Conservation (phyloP, 2,888 invertebrate species). For the Nysson spinosus region DNA sequence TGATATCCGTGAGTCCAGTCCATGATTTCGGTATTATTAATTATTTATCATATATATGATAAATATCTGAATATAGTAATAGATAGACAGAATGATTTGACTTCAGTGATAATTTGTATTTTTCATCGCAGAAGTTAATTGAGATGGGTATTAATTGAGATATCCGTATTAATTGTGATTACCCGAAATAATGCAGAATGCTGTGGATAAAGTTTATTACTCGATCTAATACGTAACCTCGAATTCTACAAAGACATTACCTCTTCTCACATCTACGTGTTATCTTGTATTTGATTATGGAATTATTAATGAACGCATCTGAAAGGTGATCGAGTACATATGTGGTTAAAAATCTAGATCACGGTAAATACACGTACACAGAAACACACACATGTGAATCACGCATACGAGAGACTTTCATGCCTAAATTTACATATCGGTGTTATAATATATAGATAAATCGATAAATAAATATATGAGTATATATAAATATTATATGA, state of each 20-base stretch:
- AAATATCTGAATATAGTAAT: too few species aligned
- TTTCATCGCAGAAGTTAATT: too few species aligned
- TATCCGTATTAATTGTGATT: too few species aligned
- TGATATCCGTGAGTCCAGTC: too few species aligned
- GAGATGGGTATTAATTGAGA: too few species aligned
- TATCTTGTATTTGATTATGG: slow-evolving; percentile 46
- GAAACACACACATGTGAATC: slow-evolving; percentile 1
- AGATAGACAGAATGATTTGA: too few species aligned
- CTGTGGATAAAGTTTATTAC: too few species aligned
- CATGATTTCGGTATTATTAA: too few species aligned
- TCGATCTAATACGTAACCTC: too few species aligned
- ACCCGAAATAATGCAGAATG: too few species aligned
- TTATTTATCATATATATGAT: too few species aligned
- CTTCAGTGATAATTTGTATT: too few species aligned
- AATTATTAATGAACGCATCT: slow-evolving; percentile 29
- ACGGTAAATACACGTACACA: slow-evolving; percentile 6
- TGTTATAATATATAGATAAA: slow-evolving; percentile 48
- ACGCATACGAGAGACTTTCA: slow-evolving; percentile 31
- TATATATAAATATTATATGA: slow-evolving; percentile 28
- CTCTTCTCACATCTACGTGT: slow-evolving; percentile 45
- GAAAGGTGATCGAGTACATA: slow-evolving; percentile 16
- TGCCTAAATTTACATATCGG: slow-evolving; percentile 62
- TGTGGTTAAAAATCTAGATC: not conserved
- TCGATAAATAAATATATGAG: slow-evolving; percentile 24
- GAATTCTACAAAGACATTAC: slow-evolving; percentile 16